Base-by-base conservation (phyloP, 1,140 invertebrate species). In the Odontomachus brunneus region DNA sequence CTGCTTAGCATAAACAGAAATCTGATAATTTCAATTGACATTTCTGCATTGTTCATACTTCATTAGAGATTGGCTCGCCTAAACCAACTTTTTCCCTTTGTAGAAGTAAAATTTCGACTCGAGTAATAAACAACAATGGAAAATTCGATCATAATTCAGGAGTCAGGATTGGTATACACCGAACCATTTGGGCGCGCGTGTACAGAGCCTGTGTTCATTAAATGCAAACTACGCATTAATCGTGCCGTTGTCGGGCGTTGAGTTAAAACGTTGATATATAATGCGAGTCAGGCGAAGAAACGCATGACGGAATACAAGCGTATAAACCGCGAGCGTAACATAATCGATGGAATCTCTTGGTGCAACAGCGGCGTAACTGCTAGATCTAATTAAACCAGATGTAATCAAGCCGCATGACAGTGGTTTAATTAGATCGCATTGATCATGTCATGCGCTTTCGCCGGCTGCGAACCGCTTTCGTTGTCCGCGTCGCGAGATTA, bases 361-460 rank as follows among this genome's bases (percentile, higher is more conserved):
- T 14, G 24, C 75, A 69, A 71, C 53, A 76, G 51, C 22, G 22
- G 22, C 62, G 74, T 67, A 67, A 67, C 29, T 80, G 65, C 53
- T 80, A 80, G 75, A 80, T 80, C 65, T 80, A 80, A 80, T 80
- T 80, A 71, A 80, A 80, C 65, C 49, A 78, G 75, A 80, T 80
- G 75, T 71, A 80, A 80, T 80, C 75, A 80, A 80, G 75, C 65
- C 22, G 51, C 65, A 65, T 80, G 75, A 80, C 75, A 80, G 75
- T 71, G 75, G 65, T 80, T 80, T 80, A 80, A 80, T 80, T 80
- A 80, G 75, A 80, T 69, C 51, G 75, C 65, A 80, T 80, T 80
- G 75, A 80, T 80, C 75, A 80, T 59, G 75, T 80, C 75, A 69
- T 44, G 63, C 69, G 75, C 75, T 80, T 80, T 80, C 65, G 75